These are phyloP conservation scores for Omphaloscelis lunosa DNA, from an alignment of 2,888 invertebrate species.

Conservation along the genomic window DNA sequence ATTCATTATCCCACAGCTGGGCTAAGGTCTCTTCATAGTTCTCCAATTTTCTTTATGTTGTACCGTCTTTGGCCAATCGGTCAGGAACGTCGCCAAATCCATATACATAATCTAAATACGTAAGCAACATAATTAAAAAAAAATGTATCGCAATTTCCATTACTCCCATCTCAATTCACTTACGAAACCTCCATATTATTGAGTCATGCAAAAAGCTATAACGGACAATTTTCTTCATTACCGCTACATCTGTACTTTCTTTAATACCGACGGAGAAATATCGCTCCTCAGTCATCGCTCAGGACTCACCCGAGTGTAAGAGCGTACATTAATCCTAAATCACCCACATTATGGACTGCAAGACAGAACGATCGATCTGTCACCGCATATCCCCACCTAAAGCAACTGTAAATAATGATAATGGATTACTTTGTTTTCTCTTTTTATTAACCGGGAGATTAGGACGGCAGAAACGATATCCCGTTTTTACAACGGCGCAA, in stretches of 20 bases:
- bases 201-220: constrained; percentile 54
- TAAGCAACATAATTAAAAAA: constrained; percentile 5
- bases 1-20: too few relatives aligned
- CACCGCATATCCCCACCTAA: constrained; percentile 70
- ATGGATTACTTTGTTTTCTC: constrained; percentile 79
- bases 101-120: neutral
- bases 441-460: constrained; percentile 81
- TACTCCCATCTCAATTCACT: constrained; percentile 49
- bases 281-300: constrained; percentile 54
- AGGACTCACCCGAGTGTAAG: constrained; percentile 40
- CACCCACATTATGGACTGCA: constrained; percentile 63
- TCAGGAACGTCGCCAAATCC: neutral
- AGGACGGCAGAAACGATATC: constrained; percentile 80
- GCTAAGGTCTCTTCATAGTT: neutral
- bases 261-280: constrained; percentile 41
- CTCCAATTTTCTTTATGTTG: neutral
- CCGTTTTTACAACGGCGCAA: constrained; percentile 79
- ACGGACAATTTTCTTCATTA: constrained; percentile 59
- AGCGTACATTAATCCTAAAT: constrained; percentile 65
- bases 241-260: constrained; percentile 54
- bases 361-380: constrained; percentile 71
- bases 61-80: neutral
- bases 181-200: constrained; percentile 33
- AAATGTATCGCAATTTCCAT: constrained; percentile 32
- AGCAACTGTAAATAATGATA: constrained; percentile 82